A percentile compares a stretch with the other conserved stretches of the same genome.
Conservation (phyloP, 2,888 invertebrate species). For the Chouioia cunea region DNA sequence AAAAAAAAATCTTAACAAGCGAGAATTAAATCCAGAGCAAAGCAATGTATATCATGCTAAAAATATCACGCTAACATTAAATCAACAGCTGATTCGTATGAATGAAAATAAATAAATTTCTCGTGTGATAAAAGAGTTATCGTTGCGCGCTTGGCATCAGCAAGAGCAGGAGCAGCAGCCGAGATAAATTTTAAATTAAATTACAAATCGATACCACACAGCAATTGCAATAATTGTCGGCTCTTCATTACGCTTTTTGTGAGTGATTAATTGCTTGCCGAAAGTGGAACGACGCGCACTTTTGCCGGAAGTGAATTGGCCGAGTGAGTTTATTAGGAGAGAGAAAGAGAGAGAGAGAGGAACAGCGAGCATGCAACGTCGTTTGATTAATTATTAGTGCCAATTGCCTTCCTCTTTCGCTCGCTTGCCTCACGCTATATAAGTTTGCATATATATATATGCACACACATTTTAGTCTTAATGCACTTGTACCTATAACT, state of each 20-base stretch:
- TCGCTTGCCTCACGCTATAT: neutral
- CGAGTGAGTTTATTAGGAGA: constrained; percentile 27
- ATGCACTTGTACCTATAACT: neutral
- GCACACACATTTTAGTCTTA: neutral
- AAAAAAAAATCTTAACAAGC: no score
- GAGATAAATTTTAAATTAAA: constrained; percentile 15
- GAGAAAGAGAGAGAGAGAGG: neutral
- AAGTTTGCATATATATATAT: neutral
- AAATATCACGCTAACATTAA: no score
- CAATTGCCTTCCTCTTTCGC: constrained; percentile 12
- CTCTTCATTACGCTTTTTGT: constrained; percentile 19
- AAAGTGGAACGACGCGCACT: constrained; percentile 18
- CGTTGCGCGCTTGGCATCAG: neutral
- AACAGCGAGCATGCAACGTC: neutral
- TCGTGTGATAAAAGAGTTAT: neutral
- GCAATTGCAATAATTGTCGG: constrained; percentile 21
- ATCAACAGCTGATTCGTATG: no score
- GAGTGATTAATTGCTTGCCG: constrained; percentile 30
- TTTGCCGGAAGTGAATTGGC: constrained; percentile 30
- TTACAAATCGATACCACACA: constrained; percentile 13
- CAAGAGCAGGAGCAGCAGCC: no score
- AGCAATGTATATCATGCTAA: no score
- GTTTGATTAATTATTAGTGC: constrained; percentile 33
- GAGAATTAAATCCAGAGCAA: no score
- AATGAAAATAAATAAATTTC: neutral